Evolutionary conservation across 2,113 vertebrate species (phyloP).

Genomic region (Brienomyrus brachyistius): DNA sequence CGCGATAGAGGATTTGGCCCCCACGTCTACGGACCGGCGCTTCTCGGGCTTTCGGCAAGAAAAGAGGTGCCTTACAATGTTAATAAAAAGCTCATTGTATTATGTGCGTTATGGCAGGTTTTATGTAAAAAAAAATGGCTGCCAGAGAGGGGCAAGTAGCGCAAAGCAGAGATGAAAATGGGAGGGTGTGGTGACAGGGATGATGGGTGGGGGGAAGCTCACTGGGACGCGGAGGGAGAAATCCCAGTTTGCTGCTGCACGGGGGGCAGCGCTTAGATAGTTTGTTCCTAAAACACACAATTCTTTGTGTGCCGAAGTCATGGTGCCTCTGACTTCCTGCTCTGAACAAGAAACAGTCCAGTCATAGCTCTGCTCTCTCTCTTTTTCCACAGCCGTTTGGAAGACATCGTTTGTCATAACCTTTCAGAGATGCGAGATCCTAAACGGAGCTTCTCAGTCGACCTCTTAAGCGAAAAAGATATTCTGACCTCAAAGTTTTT

Average conservation of each 20-base stretch:
- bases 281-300: slow-evolving; percentile 33
- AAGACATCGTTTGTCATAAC: slow-evolving; percentile 43
- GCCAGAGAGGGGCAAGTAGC: background rate
- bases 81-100: background rate
- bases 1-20: slow-evolving; percentile 35
- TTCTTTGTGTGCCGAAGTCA: slow-evolving; percentile 32
- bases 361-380: slow-evolving; percentile 16
- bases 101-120: background rate
- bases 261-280: background rate
- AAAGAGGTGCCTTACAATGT: background rate
- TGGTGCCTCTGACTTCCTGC: slow-evolving; percentile 40
- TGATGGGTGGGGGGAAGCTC: background rate
- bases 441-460: slow-evolving; percentile 19
- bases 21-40: background rate
- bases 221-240: background rate
- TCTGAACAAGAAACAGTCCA: slow-evolving; percentile 29
- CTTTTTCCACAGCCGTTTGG: slow-evolving; percentile 21
- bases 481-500: background rate
- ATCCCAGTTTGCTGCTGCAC: background rate
- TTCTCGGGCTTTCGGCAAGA: slow-evolving; percentile 32
- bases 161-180: background rate
- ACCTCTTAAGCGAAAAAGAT: slow-evolving; percentile 29
- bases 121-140: background rate
- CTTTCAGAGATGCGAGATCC: slow-evolving; percentile 24
- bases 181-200: background rate